These are phyloP conservation scores for Brachypteracias leptosomus DNA, from an alignment of 2,113 vertebrate species.

Conservation along the genomic window DNA sequence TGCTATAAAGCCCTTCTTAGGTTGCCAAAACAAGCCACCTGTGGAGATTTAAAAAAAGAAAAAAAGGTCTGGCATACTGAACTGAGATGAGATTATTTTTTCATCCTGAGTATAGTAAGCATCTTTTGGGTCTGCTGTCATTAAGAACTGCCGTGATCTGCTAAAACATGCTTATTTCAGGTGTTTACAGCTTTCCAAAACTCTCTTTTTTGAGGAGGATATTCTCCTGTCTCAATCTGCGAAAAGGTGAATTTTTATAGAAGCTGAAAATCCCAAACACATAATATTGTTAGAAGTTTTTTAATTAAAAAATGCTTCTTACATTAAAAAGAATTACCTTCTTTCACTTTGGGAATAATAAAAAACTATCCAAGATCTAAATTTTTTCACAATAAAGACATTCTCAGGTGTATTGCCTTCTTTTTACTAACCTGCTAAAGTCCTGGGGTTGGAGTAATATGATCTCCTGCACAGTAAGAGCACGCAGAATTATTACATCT, in stretches of 20 bases:
- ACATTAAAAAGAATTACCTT: neutral
- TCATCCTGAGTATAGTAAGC: neutral
- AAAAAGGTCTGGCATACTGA: neutral
- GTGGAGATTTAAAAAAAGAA: neutral
- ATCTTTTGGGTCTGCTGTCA: neutral
- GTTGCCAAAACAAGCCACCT: neutral
- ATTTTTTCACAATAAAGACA: neutral
- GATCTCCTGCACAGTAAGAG: neutral
- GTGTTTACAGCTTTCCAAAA: neutral
- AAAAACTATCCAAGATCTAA: neutral
- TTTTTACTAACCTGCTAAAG: neutral
- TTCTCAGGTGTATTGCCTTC: neutral
- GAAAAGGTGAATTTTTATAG: neutral
- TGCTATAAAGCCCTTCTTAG: neutral
- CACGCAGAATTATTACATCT: neutral
- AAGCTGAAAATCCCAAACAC: neutral
- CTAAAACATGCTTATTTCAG: neutral
- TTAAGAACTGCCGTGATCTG: neutral
- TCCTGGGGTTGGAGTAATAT: neutral
- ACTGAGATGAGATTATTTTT: neutral
- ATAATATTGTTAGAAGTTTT: neutral
- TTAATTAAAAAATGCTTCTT: neutral
- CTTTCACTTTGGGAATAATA: neutral
- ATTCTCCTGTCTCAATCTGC: neutral
- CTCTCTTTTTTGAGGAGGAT: neutral